phyloP scores from a whole-genome alignment of 2,113 vertebrate genomes.

The Phasianus colchicus region DNA sequence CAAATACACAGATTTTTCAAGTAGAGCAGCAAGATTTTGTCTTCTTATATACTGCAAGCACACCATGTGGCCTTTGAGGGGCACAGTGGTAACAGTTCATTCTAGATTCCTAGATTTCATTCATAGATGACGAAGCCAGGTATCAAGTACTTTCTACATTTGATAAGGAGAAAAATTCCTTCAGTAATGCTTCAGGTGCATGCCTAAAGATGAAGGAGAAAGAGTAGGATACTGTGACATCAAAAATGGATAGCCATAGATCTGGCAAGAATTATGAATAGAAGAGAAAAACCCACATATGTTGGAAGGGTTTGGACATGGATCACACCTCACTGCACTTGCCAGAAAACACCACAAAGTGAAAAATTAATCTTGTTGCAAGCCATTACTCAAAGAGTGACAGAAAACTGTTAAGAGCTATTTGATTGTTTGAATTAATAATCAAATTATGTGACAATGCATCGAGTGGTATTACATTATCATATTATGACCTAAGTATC shows the following conservation, averaged over 20 bases:
- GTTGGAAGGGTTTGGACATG: background rate
- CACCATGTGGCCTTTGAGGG: background rate
- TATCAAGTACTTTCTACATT: background rate
- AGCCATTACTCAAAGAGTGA: background rate
- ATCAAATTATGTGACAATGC: background rate
- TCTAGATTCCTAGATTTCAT: background rate
- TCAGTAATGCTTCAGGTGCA: background rate
- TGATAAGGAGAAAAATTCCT: background rate
- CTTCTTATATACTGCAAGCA: background rate
- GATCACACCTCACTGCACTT: background rate
- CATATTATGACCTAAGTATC: background rate
- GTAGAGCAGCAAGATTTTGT: background rate
- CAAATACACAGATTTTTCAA: background rate
- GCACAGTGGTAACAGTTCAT: background rate
- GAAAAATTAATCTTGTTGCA: background rate
- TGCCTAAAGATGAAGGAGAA: background rate
- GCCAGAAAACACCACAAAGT: background rate
- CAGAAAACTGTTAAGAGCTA: background rate
- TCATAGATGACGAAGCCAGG: background rate
- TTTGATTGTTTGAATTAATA: background rate
- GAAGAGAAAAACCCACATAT: background rate
- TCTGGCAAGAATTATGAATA: background rate
- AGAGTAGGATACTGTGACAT: background rate
- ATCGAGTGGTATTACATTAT: background rate
- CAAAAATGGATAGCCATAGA: background rate